These are phyloP conservation scores for Protobothrops flavoviridis DNA, from an alignment of 2,113 vertebrate species.

Conservation along the genomic window DNA sequence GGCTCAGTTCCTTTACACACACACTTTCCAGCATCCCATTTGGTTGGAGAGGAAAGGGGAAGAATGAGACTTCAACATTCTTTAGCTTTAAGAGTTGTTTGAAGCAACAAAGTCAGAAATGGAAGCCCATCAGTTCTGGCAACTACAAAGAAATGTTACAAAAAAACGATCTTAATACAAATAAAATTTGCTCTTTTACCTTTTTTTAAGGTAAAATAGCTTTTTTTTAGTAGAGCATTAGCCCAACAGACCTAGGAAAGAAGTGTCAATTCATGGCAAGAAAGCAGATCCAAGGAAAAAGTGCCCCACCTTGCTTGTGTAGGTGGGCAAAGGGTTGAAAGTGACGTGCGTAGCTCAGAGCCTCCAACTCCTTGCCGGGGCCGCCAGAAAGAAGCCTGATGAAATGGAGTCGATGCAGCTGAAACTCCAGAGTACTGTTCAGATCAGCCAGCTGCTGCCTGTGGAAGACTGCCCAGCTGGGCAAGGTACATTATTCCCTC, in stretches of 20 bases:
- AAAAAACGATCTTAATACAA: not conserved
- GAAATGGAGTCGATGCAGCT: slow-evolving; percentile 85
- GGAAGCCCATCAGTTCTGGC: not conserved
- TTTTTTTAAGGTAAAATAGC: not conserved
- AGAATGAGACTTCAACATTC: not conserved
- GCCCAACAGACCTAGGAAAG: not conserved
- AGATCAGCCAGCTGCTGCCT: slow-evolving; percentile 84
- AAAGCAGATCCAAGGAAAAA: not conserved
- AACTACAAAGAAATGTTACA: not conserved
- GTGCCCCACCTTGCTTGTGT: slow-evolving; percentile 81
- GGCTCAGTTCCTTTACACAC: not conserved
- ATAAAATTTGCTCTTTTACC: not conserved
- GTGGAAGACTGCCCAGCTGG: slow-evolving; percentile 84
- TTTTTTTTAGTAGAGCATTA: not conserved
- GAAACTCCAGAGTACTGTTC: slow-evolving; percentile 89
- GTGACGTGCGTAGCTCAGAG: slow-evolving; percentile 84
- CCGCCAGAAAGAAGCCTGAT: slow-evolving; percentile 84
- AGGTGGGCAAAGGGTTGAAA: slow-evolving; percentile 87
- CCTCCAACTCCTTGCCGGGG: slow-evolving; percentile 83
- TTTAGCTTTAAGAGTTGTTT: not conserved
- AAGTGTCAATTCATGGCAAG: not conserved
- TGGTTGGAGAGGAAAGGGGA: not conserved
- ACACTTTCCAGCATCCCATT: not conserved
- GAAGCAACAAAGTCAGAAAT: not conserved
- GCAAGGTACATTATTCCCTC: not conserved